These are phyloP conservation scores for Hirundichthys speculiger DNA, from an alignment of 2,113 vertebrate species.

Conservation along the genomic window DNA sequence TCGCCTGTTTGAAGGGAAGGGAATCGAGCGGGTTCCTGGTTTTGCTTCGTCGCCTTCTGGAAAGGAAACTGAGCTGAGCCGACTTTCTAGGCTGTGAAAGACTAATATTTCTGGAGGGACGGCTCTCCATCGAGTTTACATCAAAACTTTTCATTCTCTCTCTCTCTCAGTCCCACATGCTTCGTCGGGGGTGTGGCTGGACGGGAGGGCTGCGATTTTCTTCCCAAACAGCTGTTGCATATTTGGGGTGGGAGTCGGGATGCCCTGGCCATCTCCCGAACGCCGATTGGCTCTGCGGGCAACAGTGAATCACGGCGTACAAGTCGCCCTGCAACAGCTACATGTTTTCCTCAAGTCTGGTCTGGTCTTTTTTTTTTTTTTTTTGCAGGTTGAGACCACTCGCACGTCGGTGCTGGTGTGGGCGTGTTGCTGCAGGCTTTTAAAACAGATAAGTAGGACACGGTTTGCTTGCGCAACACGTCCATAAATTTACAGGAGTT, in stretches of 20 bases:
- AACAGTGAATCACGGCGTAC: no score
- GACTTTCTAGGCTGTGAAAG: not conserved
- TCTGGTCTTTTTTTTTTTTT: no score
- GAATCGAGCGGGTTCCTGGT: conserved; percentile 1
- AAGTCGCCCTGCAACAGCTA: no score
- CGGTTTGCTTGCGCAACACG: not conserved
- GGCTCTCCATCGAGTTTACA: no score
- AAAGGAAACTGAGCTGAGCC: no score
- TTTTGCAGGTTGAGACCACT: not conserved
- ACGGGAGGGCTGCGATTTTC: conserved; percentile 27
- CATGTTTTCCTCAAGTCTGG: no score
- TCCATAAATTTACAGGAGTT: not conserved
- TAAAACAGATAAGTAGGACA: conserved; percentile 13
- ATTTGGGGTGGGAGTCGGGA: conserved; percentile 21
- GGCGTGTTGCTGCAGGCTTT: conserved; percentile 24
- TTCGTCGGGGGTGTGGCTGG: conserved; percentile 22
- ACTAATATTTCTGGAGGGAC: no score
- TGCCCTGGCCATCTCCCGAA: not conserved
- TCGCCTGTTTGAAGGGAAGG: not conserved
- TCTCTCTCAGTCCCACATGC: not conserved
- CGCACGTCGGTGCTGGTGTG: not conserved
- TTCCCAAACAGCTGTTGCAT: conserved; percentile 43
- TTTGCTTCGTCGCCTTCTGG: not conserved
- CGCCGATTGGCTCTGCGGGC: not conserved
- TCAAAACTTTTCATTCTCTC: no score